These are phyloP conservation scores for Neosilurus hyrtlii DNA, from an alignment of 2,797 vertebrate genomes.

Conservation along the genomic window DNA sequence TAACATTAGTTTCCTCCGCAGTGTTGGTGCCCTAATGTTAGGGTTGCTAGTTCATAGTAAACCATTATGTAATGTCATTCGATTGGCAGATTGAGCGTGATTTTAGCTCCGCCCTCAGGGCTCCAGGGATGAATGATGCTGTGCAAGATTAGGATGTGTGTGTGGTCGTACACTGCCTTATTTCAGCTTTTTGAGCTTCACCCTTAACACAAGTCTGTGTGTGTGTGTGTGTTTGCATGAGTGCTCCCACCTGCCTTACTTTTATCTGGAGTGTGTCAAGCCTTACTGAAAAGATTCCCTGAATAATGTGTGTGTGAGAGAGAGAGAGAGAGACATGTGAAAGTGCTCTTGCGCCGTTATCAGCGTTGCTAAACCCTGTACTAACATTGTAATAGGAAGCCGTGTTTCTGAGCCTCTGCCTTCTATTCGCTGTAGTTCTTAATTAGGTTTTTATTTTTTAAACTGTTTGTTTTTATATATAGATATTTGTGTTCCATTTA, in stretches of 20 bases:
- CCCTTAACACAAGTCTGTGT: not conserved
- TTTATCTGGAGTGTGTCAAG: constrained; percentile 1
- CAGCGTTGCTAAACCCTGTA: constrained; percentile 3
- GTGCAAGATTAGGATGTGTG: not conserved
- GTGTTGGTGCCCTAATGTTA: not conserved
- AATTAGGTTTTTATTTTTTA: constrained; percentile 18
- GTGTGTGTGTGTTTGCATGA: not conserved
- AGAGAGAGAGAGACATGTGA: too few relatives aligned
- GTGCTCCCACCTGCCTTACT: not conserved
- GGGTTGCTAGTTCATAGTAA: not conserved
- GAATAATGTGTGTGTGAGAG: not conserved
- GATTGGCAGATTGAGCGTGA: not conserved
- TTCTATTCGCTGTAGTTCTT: constrained; percentile 51
- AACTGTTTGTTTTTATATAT: constrained; percentile 35
- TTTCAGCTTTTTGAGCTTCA: not conserved
- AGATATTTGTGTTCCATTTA: constrained; percentile 58
- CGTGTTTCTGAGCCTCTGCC: constrained; percentile 32
- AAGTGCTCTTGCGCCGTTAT: not conserved
- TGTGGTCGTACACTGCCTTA: not conserved
- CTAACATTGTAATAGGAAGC: constrained; percentile 7
- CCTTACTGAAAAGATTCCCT: not conserved
- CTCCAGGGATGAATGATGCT: not conserved
- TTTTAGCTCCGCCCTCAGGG: not conserved
- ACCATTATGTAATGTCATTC: not conserved
- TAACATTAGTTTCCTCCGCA: not conserved